Evolutionary conservation across 2,113 vertebrate species (phyloP), one percentile per base, ranked within the genome.

Genomic region (Apteryx mantelli): DNA sequence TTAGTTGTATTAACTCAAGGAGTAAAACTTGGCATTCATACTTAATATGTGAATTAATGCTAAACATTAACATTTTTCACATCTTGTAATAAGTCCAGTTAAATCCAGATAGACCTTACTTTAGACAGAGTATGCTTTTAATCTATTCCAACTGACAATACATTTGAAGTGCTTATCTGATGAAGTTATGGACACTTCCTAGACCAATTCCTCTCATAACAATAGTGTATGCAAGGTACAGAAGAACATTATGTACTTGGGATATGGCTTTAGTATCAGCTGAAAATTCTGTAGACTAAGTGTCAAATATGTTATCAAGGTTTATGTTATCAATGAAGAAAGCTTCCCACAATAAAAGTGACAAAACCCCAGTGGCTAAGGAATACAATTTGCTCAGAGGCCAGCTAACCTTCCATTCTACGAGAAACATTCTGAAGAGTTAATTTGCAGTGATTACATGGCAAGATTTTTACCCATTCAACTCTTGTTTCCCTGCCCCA

Each of bases 151-250:
- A 77, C 8, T 1, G 2, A 68, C 52, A 64, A 52, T 7, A 44
- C 14, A 8, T 0, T 12, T 64, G n/a, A 82, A 42, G 42, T n/a
- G 83, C 60, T 95, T 34, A 52, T n/a, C 74, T 73, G 53, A 48
- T 28, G 2, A 68, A 7, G 32, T 9, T 5, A 78, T 1, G 2
- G 46, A 52, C 25, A 46, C 3, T 3, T 21, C 52, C 24, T 17
- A 70, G 25, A 46, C 4, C 0, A 64, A 34, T 1, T 71, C 52
- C 69, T 82, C 17, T 56, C 58, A n/a, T 11, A 42, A 52, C 22
- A 36, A 28, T 3, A 18, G 7, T 32, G 44, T 28, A 15, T 40
- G 60, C 0, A 0, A 64, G 13, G 18, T 36, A 24, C 36, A 32
- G 18, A 60, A 44, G 30, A 78, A 75, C 3, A 71, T 56, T 32